Evolutionary conservation across 53 echinoderm and acorn worm species (phyloP), one percentile per base, ranked within the genome.

Genomic region (Astropecten irregularis): DNA sequence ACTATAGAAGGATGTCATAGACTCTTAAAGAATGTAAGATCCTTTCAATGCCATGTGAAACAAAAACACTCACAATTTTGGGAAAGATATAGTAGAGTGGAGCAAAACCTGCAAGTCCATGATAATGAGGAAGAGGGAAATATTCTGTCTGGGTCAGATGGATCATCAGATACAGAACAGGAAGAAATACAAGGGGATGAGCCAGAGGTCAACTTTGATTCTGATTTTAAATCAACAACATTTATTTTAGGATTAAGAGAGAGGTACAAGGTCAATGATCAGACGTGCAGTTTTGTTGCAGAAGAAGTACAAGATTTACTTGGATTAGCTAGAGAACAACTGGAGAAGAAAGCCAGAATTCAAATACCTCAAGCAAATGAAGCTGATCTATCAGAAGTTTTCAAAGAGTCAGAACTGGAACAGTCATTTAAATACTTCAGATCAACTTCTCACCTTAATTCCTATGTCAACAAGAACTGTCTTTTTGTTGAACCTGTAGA

Each of bases 401-500:
- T 59, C 60, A 59, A 19, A 25, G 6, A 59, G 14, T 59, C 60
- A 59, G 4, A 59, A 25, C 23, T 59, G 60, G 27, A 59, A 25
- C 60, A 59, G 26, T 59, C 60, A 2, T n/a, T 59, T 22, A 56
- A 22, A 15, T 59, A 9, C 26, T 59, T 59, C 13, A 20, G 60
- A 2, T 26, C 6, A 7, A 29, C 60, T 14, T 59, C 60, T 9
- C 60, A 59, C 60, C 26, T 59, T 26, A 59, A 59, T 29, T 59
- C 60, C 28, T 59, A 59, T 59, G 60, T 59, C 60, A 59, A 59
- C 3, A 62, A 65, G 16, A 86, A 86, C 19, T 76, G 64, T 22
- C 4, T 65, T n/a, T 52, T 66, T 26, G 76, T 86, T 28, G 69
- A 68, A 28, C 81, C 87, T 35, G 81, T 77, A 9, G 87, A 87